Percentiles rank a stretch among this genome's conserved stretches.
phyloP scores from a whole-genome alignment of 2,797 vertebrate species.

The Gambusia yucatana region DNA sequence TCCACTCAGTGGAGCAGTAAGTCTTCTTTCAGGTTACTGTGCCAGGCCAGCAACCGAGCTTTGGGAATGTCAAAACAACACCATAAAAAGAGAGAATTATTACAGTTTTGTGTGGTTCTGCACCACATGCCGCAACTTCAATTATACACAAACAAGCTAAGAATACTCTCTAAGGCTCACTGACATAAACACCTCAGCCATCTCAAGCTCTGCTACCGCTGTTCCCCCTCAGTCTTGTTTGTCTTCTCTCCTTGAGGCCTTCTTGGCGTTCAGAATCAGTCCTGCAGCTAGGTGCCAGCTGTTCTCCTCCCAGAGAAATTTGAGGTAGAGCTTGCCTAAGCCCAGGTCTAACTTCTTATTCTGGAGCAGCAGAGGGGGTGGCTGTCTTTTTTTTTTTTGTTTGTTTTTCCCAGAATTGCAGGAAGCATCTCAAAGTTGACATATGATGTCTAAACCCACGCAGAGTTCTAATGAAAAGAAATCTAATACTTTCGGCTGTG shows the following conservation, averaged over 20 bases:
- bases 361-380: slow-evolving; percentile 24
- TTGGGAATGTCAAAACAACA: slow-evolving; percentile 74
- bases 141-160: slow-evolving; percentile 81
- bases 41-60: slow-evolving; percentile 63
- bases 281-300: slow-evolving; percentile 58
- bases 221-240: slow-evolving; percentile 49
- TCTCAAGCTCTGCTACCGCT: slow-evolving; percentile 37
- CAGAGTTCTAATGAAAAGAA: slow-evolving; percentile 48
- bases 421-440: slow-evolving; percentile 53
- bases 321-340: slow-evolving; percentile 54
- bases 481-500: slow-evolving; percentile 38
- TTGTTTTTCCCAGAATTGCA: slow-evolving; percentile 21
- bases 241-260: slow-evolving; percentile 34
- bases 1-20: slow-evolving; percentile 48
- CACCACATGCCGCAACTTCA: slow-evolving; percentile 71
- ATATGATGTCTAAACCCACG: slow-evolving; percentile 44
- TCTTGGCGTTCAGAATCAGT: slow-evolving; percentile 39
- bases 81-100: slow-evolving; percentile 76
- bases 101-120: slow-evolving; percentile 70
- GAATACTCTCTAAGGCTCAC: slow-evolving; percentile 67
- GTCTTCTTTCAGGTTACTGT: slow-evolving; percentile 52
- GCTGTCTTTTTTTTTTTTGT: slow-evolving; percentile 20
- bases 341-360: slow-evolving; percentile 37
- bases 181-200: slow-evolving; percentile 75
- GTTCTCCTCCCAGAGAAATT: slow-evolving; percentile 60